Conservation (phyloP, 2,113 vertebrate species). For the Rhipidura dahli region DNA sequence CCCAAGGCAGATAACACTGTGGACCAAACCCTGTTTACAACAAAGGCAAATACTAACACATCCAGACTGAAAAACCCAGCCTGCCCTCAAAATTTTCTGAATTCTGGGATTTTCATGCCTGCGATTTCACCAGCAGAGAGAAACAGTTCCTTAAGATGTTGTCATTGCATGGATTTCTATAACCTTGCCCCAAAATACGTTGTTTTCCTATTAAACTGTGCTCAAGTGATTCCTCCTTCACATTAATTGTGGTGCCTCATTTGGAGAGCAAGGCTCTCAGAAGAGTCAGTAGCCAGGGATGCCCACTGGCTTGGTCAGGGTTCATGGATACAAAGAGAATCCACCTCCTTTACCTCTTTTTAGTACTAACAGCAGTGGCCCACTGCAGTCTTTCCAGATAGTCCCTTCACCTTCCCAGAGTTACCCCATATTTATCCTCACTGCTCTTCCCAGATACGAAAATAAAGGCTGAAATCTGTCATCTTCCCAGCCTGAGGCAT, state of each 20-base stretch:
- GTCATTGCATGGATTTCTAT: neutral
- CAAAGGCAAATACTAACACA: neutral
- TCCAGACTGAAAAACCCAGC: neutral
- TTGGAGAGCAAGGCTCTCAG: neutral
- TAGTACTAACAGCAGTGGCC: neutral
- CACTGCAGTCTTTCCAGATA: fast-evolving
- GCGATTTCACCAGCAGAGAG: neutral
- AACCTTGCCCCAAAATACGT: neutral
- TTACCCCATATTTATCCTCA: neutral
- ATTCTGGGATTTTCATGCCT: neutral
- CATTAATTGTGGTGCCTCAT: neutral
- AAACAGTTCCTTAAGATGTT: neutral
- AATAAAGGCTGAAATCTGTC: neutral
- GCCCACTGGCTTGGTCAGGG: neutral
- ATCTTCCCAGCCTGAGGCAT: neutral
- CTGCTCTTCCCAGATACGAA: neutral
- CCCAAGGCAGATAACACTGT: neutral
- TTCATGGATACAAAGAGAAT: neutral
- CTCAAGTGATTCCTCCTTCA: neutral
- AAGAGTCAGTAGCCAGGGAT: neutral
- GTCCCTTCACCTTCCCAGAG: neutral
- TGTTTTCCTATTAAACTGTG: neutral
- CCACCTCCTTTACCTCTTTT: neutral
- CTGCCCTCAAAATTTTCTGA: neutral
- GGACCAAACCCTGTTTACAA: neutral